A percentile compares a stretch with the other conserved stretches of the same genome.
Conservation (phyloP, 2,113 vertebrate species). For the Danionella cerebrum region DNA sequence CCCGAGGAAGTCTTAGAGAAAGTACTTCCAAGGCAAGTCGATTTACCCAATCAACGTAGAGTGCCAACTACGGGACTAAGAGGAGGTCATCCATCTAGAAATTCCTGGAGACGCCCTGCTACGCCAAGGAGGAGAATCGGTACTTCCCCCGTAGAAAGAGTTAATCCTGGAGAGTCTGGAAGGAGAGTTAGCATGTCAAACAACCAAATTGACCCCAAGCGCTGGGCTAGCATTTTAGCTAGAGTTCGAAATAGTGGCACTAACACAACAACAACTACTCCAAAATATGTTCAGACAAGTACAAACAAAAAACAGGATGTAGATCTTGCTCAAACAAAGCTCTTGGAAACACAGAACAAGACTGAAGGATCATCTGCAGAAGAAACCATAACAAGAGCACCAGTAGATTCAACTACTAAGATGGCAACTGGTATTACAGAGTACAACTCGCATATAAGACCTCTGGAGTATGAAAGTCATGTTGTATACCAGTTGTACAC, state of each 20-base stretch:
- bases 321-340: neutral
- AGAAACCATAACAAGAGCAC: neutral
- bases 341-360: conserved; percentile 8
- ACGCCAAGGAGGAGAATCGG: conserved; percentile 41
- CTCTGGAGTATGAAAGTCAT: conserved; percentile 25
- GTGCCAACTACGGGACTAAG: conserved; percentile 16
- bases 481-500: conserved; percentile 34
- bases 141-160: conserved; percentile 56
- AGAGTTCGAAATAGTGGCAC: conserved; percentile 72
- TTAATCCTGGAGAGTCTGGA: conserved; percentile 60
- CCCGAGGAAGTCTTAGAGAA: conserved; percentile 30
- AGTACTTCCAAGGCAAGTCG: neutral
- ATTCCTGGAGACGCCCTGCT: conserved; percentile 42
- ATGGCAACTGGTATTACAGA: neutral
- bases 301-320: conserved; percentile 28
- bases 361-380: conserved; percentile 57
- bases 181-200: conserved; percentile 70
- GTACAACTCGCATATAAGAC: conserved; percentile 19
- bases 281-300: conserved; percentile 28
- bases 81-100: conserved; percentile 47
- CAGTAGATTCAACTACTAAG: conserved; percentile 1
- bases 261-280: conserved; percentile 46
- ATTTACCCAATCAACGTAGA: conserved; percentile 25
- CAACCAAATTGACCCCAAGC: conserved; percentile 78
- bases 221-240: conserved; percentile 83